Conservation (phyloP, 2,888 invertebrate species). For the Eutolmus rufibarbis region DNA sequence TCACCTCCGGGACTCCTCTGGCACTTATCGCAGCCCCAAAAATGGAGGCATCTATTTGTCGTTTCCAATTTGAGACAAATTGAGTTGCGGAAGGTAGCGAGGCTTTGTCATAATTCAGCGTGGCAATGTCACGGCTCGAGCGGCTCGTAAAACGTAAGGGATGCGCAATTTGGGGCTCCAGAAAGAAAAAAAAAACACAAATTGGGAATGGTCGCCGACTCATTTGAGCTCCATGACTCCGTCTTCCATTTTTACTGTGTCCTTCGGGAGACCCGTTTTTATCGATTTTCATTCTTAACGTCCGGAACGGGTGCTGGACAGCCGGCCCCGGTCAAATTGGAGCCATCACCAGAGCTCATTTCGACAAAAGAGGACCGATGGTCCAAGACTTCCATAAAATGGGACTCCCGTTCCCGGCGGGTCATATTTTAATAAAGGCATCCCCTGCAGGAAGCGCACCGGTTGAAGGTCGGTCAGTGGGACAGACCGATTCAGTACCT, state of each 20-base stretch:
- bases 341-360: background rate
- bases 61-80: slow-evolving; percentile 11
- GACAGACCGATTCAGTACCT: background rate
- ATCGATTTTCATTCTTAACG: background rate
- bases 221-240: background rate
- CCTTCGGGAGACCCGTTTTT: background rate
- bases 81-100: background rate
- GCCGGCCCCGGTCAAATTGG: background rate
- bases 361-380: background rate
- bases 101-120: background rate
- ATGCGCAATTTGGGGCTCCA: background rate
- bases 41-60: background rate
- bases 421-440: slow-evolving; percentile 12
- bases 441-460: background rate
- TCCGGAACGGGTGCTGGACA: background rate
- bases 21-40: background rate
- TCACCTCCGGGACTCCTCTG: background rate
- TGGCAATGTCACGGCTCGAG: background rate
- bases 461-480: background rate
- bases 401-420: background rate
- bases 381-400: background rate
- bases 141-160: background rate
- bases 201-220: background rate
- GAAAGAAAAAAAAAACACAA: background rate
- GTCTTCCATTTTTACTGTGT: background rate